Evolutionary conservation across 2,113 vertebrate genomes (phyloP).

Genomic region (Miniopterus natalensis): DNA sequence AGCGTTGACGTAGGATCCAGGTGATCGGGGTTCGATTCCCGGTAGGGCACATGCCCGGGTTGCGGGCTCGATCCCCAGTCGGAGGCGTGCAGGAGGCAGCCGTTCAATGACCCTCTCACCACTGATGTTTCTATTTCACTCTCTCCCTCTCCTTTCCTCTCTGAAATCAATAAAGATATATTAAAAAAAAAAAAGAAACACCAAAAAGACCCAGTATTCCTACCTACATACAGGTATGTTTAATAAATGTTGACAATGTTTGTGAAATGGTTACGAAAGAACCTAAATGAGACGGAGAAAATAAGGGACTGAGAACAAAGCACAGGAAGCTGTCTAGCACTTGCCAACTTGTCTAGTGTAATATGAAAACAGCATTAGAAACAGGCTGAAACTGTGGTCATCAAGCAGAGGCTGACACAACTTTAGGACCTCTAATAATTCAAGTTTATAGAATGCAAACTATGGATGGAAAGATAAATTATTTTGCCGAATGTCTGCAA

Average conservation of each 20-base stretch:
- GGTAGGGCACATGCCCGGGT: too few species aligned
- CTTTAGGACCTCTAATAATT: slow-evolving; percentile 7
- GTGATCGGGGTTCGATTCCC: too few species aligned
- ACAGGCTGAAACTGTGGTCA: neutral
- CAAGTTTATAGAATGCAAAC: neutral
- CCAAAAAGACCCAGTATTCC: neutral
- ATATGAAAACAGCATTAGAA: slow-evolving; percentile 10
- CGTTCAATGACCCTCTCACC: too few species aligned
- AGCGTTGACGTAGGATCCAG: too few species aligned
- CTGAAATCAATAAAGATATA: too few species aligned
- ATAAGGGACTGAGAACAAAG: neutral
- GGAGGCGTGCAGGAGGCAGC: too few species aligned
- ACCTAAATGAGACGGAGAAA: slow-evolving; percentile 19
- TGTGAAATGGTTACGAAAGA: slow-evolving; percentile 7
- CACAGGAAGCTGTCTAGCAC: neutral
- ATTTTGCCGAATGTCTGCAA: neutral
- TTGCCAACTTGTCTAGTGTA: neutral
- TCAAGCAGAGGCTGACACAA: neutral
- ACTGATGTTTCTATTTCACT: too few species aligned
- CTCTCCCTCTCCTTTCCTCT: too few species aligned
- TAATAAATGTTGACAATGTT: neutral
- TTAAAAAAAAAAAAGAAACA: neutral
- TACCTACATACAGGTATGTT: neutral
- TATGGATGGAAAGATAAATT: neutral
- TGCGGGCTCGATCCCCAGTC: too few species aligned